These are phyloP conservation scores for Sphecodes monilicornis DNA, from an alignment of 2,888 invertebrate species.

Conservation along the genomic window DNA sequence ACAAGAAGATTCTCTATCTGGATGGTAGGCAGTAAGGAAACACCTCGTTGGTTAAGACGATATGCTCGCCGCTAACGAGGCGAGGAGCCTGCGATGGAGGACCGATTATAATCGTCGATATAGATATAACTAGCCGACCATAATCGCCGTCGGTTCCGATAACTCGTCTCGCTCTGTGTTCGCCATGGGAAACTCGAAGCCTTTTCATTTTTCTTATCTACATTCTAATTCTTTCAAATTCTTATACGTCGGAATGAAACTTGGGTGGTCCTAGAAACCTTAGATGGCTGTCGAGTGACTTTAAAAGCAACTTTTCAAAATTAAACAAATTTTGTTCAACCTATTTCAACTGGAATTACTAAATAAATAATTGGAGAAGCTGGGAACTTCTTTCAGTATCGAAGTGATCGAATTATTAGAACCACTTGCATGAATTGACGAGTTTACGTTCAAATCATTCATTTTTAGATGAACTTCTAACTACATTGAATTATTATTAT, in stretches of 20 bases:
- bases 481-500: too few relatives aligned
- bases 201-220: neutral
- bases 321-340: neutral
- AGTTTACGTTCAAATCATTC: too few relatives aligned
- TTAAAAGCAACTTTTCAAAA: neutral
- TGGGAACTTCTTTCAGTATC: neutral
- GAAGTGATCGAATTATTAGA: too few relatives aligned
- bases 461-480: too few relatives aligned
- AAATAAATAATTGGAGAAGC: neutral
- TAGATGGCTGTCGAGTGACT: neutral
- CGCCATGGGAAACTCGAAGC: neutral
- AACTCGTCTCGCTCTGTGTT: slow-evolving; percentile 28
- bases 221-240: neutral
- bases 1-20: slow-evolving; percentile 80
- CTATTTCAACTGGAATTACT: neutral
- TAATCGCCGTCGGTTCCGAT: slow-evolving; percentile 62
- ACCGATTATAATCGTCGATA: slow-evolving; percentile 73
- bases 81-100: slow-evolving; percentile 62
- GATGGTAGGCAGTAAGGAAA: slow-evolving; percentile 83
- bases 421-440: too few relatives aligned
- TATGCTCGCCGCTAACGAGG: slow-evolving; percentile 75
- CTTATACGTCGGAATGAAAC: neutral
- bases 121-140: slow-evolving; percentile 66
- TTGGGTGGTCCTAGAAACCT: neutral
- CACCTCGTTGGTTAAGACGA: slow-evolving; percentile 86